Evolutionary conservation across 2,797 vertebrate species (phyloP), one percentile per base, ranked within the genome.

Genomic region (Malurus splendens): DNA sequence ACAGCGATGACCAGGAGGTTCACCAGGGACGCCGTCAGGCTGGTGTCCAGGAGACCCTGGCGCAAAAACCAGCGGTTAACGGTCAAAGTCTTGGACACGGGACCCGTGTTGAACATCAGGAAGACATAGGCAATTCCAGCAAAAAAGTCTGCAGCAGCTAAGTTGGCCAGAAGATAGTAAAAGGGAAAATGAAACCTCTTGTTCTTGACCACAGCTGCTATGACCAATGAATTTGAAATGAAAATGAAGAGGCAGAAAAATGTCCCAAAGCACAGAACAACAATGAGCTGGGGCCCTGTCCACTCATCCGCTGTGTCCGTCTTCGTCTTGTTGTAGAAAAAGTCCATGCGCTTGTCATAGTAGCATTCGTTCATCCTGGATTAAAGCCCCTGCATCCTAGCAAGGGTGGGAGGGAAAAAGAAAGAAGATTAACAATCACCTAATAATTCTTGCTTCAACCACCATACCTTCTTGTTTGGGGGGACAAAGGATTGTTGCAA

Each of bases 161-260:
- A 97, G 72, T 99, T 99, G 94, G 98, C 96, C 33, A 99, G 97
- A 48, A 99, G 98, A 87, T 99, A 99, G 94, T 99, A 99, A 96
- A 99, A 99, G 7, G 99, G 99, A 74, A 98, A 99, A 92, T 99
- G 99, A 92, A 99, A 99, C 77, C 98, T 97, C 93, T 97, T 98
- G 96, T 99, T 99, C 93, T 98, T 99, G 93, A 99, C 96, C 82
- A 99, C 98, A 2, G 98, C 98, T 7, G 98, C 98, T 22, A 99
- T 98, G 93, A 99, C 98, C 97, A 99, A 95, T 41, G 97, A 97
- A 67, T 99, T 99, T 33, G 98, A 98, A 90, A 98, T 95, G 79
- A 99, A 98, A 95, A 99, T 99, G 94, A 99, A 99, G 68, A 98
- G 96, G 95, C 99, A 99, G 97, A 99, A 99, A 83, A 99, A 96